These are phyloP conservation scores for Xyliphius kryptos DNA, from an alignment of 2,113 vertebrate species.

Conservation along the genomic window DNA sequence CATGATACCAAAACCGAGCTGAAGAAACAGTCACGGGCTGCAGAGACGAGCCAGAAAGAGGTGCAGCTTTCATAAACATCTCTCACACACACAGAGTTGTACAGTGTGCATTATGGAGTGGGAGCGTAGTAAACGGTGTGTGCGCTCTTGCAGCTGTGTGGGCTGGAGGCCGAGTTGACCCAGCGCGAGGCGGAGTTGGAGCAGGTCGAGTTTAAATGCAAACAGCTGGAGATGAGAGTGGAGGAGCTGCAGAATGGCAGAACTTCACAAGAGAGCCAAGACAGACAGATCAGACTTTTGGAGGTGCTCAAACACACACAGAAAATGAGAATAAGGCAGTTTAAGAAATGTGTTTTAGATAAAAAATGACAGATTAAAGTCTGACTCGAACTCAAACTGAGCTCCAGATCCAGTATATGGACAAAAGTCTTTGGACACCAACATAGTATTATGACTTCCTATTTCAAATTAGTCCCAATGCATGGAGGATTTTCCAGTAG, in stretches of 20 bases:
- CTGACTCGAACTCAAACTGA: too few species aligned
- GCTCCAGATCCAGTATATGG: too few species aligned
- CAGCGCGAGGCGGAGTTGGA: conserved; percentile 74
- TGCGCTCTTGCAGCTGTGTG: conserved; percentile 64
- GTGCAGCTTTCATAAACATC: conserved; percentile 54
- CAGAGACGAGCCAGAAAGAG: conserved; percentile 81
- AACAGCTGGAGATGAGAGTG: conserved; percentile 75
- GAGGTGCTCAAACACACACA: conserved; percentile 68
- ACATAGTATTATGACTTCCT: too few species aligned
- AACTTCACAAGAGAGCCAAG: conserved; percentile 68
- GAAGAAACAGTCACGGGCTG: conserved; percentile 69
- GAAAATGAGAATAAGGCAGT: too few species aligned
- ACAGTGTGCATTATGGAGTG: too few species aligned
- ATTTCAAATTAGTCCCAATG: too few species aligned
- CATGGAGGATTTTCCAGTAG: too few species aligned
- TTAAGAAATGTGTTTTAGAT: too few species aligned
- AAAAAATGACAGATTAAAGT: too few species aligned
- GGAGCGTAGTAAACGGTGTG: neutral
- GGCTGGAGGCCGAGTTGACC: conserved; percentile 78
- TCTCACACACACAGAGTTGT: conserved; percentile 4
- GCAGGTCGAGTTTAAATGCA: conserved; percentile 71
- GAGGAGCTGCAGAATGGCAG: conserved; percentile 78
- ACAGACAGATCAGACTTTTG: conserved; percentile 78
- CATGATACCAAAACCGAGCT: conserved; percentile 79
- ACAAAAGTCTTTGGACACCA: too few species aligned